A percentile compares a stretch with the other conserved stretches of the same genome.
Evolutionary conservation across 1,140 invertebrate species (phyloP).

Genomic region (Brachionus calyciflorus): DNA sequence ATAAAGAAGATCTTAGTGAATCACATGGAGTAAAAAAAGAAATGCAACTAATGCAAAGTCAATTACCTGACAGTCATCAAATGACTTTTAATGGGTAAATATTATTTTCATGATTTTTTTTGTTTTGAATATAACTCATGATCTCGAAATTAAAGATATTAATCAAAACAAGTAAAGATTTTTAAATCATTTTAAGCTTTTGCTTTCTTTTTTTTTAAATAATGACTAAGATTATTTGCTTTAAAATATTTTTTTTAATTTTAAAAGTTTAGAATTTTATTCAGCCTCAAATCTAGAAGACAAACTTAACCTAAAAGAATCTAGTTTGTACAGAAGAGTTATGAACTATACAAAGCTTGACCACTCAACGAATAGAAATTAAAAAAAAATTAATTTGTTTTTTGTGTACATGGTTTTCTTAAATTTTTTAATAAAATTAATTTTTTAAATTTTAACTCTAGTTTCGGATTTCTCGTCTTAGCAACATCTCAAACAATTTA

Average conservation of each 20-base stretch:
- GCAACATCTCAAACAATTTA: too few relatives aligned
- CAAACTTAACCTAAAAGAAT: conserved; percentile 28
- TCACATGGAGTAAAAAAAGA: neutral
- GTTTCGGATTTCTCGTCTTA: too few relatives aligned
- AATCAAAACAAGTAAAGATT: conserved; percentile 17
- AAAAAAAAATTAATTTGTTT: too few relatives aligned
- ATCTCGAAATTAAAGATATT: neutral
- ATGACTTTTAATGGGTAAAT: neutral
- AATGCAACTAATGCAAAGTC: conserved; percentile 1
- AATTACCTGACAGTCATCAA: neutral
- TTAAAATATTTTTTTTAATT: neutral
- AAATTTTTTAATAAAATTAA: too few relatives aligned
- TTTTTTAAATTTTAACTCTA: too few relatives aligned
- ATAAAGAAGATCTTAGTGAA: conserved; percentile 7
- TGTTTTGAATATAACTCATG: neutral
- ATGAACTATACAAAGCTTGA: conserved; percentile 41
- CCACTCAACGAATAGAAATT: too few relatives aligned
- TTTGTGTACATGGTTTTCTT: too few relatives aligned
- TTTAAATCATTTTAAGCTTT: neutral
- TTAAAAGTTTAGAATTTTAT: neutral
- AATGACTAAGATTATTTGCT: neutral
- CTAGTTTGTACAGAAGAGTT: conserved; percentile 38
- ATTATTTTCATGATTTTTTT: neutral
- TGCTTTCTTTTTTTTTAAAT: neutral
- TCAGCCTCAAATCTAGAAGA: neutral